Evolutionary conservation across 2,113 vertebrate species (phyloP).

Genomic region (Amia ocellicauda): DNA sequence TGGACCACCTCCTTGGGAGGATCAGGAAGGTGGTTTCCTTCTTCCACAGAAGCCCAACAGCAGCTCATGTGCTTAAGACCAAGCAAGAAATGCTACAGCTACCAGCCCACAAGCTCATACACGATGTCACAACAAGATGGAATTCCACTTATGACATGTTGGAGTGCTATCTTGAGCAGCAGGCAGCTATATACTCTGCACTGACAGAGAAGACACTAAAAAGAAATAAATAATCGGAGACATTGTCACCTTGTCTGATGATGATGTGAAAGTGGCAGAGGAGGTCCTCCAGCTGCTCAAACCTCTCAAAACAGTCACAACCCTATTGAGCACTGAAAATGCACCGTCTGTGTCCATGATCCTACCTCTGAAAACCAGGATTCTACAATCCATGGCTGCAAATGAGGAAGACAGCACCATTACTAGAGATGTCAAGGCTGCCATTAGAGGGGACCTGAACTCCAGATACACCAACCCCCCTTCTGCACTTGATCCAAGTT

Average conservation of each 20-base stretch:
- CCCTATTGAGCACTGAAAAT: conserved; percentile 17
- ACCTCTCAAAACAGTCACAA: conserved; percentile 16
- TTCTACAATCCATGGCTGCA: conserved; percentile 2
- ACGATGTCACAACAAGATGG: not conserved
- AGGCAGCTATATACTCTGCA: conserved; percentile 9
- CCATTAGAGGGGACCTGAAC: conserved; percentile 17
- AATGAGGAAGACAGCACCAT: conserved; percentile 14
- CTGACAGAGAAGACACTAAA: conserved; percentile 12
- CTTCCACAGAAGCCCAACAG: too few relatives aligned
- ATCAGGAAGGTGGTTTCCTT: too few relatives aligned
- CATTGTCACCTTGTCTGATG: conserved; percentile 4
- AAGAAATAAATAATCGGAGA: not conserved
- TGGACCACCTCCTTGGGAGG: too few relatives aligned
- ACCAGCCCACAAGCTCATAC: not conserved
- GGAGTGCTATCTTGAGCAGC: conserved; percentile 11
- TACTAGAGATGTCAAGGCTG: conserved; percentile 8
- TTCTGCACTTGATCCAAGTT: conserved; percentile 2
- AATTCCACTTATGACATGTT: conserved; percentile 9
- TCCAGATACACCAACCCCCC: not conserved
- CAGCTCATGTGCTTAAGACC: too few relatives aligned
- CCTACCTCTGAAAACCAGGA: not conserved
- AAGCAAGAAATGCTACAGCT: too few relatives aligned
- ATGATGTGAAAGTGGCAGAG: conserved; percentile 11
- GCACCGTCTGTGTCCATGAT: conserved; percentile 18
- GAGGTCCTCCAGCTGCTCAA: conserved; percentile 4